Base-by-base conservation (phyloP, 2,888 invertebrate species). In the Cephus sareptanus region DNA sequence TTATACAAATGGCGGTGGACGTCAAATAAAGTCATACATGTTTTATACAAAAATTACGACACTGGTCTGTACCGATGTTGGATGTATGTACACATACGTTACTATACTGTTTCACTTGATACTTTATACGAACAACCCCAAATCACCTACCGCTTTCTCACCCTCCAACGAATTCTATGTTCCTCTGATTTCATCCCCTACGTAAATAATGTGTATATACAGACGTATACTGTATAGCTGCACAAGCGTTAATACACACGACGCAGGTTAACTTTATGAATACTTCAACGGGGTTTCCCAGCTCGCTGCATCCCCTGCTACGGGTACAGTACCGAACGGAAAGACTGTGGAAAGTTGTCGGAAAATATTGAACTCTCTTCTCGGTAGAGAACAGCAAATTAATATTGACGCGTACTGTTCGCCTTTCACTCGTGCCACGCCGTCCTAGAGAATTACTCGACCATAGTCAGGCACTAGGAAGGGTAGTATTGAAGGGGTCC, bases 401-500 rank as follows among this genome's bases (percentile, higher is more conserved):
- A 76, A n/a, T 83, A 85, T 85, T 85, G 85, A 86, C 86, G 84
- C 83, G 80, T 82, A 82, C 56, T 56, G 82, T 83, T 84, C 83
- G 82, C 81, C 81, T 83, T 85, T 83, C 82, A 76, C 79, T 82
- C 84, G 84, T 83, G 79, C 79, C 80, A 79, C 37, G 77, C 3
- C 30, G n/a, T 73, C 77, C 82, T 84, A 86, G 85, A 83, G 86
- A 85, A 85, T 85, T 86, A 85, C 83, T 85, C 85, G 84, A 85
- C 80, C 85, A 77, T 81, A 85, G 82, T 84, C 86, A 85, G 86
- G 86, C 83, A 85, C 85, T 81, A 84, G 82, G 83, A 84, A 82
- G 85, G 84, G 84, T 80, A 84, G 83, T 12, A 80, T 79, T 79
- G 80, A 85, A 85, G 84, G 85, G 86, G 88, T 87, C 86, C 88